A percentile compares a stretch with the other conserved stretches of the same genome.
Conservation (phyloP, 2,797 vertebrate genomes). For the Hippoglossus hippoglossus region DNA sequence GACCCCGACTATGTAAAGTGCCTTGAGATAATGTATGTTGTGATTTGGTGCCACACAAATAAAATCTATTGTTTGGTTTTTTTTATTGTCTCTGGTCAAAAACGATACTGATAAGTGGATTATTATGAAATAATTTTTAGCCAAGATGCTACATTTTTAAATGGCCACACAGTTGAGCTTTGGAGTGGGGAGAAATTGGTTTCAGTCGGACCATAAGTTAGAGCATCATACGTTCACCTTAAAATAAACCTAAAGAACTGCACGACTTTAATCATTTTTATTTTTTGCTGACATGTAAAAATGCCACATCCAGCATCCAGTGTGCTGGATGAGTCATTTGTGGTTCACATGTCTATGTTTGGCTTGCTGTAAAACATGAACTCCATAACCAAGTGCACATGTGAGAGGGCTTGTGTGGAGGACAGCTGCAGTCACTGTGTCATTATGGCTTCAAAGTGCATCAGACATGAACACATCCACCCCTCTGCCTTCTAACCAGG, state of each 20-base stretch:
- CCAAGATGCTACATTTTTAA: too few relatives aligned
- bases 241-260: slow-evolving; percentile 40
- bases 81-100: too few relatives aligned
- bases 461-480: not conserved
- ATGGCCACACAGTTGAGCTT: not conserved
- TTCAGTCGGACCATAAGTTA: not conserved
- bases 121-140: too few relatives aligned
- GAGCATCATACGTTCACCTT: slow-evolving; percentile 8
- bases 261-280: slow-evolving; percentile 8
- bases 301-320: not conserved
- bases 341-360: slow-evolving; percentile 64
- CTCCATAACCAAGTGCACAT: slow-evolving; percentile 58
- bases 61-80: too few relatives aligned
- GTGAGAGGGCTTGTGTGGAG: slow-evolving; percentile 42
- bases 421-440: slow-evolving; percentile 24
- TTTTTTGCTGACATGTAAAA: slow-evolving; percentile 25
- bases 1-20: too few relatives aligned
- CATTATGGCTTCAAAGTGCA: slow-evolving; percentile 15
- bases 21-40: too few relatives aligned
- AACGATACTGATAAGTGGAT: too few relatives aligned
- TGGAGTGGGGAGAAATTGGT: not conserved
- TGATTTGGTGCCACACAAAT: too few relatives aligned
- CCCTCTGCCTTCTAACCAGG: not conserved
- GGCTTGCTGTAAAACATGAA: slow-evolving; percentile 61
- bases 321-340: slow-evolving; percentile 60